Conservation (phyloP, 2,888 invertebrate species). For the Phyllotreta striolata region DNA sequence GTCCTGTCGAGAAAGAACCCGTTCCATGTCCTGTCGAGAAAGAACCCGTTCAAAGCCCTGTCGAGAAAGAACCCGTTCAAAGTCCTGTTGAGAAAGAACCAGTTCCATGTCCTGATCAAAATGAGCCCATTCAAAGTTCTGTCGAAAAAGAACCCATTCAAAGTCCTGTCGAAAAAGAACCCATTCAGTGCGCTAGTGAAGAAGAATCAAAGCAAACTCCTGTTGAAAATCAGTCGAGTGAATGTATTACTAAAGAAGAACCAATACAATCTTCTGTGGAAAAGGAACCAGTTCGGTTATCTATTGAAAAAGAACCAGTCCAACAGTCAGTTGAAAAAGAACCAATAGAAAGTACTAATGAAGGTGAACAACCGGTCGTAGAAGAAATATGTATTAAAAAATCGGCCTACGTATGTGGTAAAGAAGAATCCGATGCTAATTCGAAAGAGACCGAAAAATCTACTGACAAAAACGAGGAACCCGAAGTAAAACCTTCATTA, state of each 20-base stretch:
- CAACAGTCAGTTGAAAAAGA: constrained; percentile 15
- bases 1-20: too few relatives aligned
- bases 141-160: too few relatives aligned
- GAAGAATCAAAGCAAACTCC: too few relatives aligned
- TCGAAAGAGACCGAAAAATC: background rate
- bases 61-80: too few relatives aligned
- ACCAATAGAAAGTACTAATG: background rate
- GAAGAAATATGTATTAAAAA: constrained; percentile 46
- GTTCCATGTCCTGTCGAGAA: too few relatives aligned
- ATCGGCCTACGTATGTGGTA: constrained; percentile 44
- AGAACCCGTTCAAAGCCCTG: too few relatives aligned
- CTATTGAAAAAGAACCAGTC: constrained; percentile 6
- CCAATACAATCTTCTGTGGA: background rate
- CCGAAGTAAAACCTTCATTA: background rate
- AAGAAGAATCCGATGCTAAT: constrained; percentile 18
- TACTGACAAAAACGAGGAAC: background rate
- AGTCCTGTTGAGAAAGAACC: too few relatives aligned
- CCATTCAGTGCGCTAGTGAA: too few relatives aligned
- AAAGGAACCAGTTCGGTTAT: background rate
- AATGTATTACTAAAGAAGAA: background rate
- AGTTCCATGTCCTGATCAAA: too few relatives aligned
- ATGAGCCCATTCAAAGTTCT: too few relatives aligned
- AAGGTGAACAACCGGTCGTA: constrained; percentile 28
- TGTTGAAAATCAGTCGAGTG: too few relatives aligned
- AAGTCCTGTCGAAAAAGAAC: too few relatives aligned